Evolutionary conservation across 1,140 invertebrate genomes (phyloP).

Genomic region (Penaeus vannamei): DNA sequence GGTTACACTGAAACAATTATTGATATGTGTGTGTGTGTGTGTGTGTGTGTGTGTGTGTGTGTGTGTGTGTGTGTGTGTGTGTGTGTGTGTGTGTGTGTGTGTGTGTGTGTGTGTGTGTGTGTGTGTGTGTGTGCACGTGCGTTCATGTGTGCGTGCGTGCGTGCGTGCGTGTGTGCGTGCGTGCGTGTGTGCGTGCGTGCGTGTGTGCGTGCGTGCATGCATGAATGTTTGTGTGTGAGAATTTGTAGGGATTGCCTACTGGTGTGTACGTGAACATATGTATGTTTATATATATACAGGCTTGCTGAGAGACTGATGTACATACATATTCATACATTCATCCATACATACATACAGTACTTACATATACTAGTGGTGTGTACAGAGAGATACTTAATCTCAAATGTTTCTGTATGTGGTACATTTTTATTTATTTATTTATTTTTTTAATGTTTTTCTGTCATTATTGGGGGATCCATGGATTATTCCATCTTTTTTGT

Average conservation of each 20-base stretch:
- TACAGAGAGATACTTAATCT: too few relatives aligned
- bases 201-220: background rate
- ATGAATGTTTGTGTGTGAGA: too few relatives aligned
- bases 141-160: background rate
- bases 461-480: too few relatives aligned
- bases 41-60: background rate
- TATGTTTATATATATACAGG: conserved; percentile 2
- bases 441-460: too few relatives aligned
- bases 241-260: too few relatives aligned
- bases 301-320: background rate
- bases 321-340: background rate
- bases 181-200: background rate
- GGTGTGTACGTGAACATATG: background rate
- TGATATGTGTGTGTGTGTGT: background rate
- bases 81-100: background rate
- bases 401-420: too few relatives aligned
- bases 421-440: too few relatives aligned
- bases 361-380: too few relatives aligned
- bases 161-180: background rate
- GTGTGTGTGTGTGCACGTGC: background rate
- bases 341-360: background rate
- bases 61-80: background rate
- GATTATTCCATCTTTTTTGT: too few relatives aligned
- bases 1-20: too few relatives aligned
- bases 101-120: background rate